Base-by-base conservation (phyloP, 2,797 vertebrate species). In the Rhinoraja longicauda region DNA sequence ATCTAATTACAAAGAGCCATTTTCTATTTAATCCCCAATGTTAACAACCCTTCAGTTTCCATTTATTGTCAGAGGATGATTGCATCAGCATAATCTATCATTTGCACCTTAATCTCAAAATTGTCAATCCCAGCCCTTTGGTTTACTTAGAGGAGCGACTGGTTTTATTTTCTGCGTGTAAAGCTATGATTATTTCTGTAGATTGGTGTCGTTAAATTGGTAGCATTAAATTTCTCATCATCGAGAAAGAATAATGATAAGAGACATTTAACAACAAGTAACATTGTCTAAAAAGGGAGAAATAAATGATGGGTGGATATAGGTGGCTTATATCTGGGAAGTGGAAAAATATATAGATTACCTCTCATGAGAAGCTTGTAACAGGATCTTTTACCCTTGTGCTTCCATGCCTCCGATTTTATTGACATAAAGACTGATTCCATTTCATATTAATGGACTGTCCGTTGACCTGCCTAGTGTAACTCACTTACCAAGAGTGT, bases 141-240 rank as follows among this genome's bases (percentile, higher is more conserved):
- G 82, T 26, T 62, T 86, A 59, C 26, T 62, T 62, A 17, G 13
- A 13, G 4, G 57, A 86, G 26, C 15, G 82, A 57, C n/a, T 29
- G 59, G 82, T 62, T 86, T 32, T 86, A 59, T 62, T 86, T 32
- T 62, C 26, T 86, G 53, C 57, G 29, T 4, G 26, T 86, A 59
- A 62, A 86, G 57, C 57, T 86, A n/a, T 86, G 82, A 86, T 86
- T 86, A 86, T 86, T 86, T 86, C 29, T n/a, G 29, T 13, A 62
- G 82, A 86, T 13, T n/a, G 82, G 53, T 62, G 57, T n/a, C 70
- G 67, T 86, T 86, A 86, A 53, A 36, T 57, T 45, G 53, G 24
- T 53, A 26, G 45, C 53, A 45, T 82, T 26, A 29, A 62, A 86
- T 64, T n/a, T 62, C 57, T 62, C 53, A 53, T 17, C 57, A 86